Evolutionary conservation across 2,797 vertebrate species (phyloP).

Genomic region (Characodon lateralis): DNA sequence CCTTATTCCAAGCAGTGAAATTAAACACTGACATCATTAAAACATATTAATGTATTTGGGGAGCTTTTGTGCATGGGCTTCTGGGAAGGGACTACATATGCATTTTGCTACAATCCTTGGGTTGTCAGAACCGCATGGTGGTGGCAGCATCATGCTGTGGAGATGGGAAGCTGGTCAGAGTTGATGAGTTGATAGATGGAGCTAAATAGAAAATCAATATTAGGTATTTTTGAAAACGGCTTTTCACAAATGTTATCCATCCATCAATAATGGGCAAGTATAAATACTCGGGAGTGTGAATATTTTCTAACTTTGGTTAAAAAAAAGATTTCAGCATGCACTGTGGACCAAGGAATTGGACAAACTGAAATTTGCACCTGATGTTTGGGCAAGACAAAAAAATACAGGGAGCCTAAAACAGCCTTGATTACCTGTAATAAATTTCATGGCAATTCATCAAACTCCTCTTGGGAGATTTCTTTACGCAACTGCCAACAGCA

Average conservation of each 20-base stretch:
- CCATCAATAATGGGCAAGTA: background rate
- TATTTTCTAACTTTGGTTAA: background rate
- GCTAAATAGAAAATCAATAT: too few relatives aligned
- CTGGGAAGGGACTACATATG: background rate
- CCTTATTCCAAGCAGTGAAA: too few relatives aligned
- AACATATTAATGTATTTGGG: too few relatives aligned
- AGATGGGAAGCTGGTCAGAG: too few relatives aligned
- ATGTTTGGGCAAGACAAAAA: background rate
- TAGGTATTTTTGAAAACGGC: background rate
- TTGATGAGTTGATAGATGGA: background rate
- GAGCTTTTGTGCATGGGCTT: background rate
- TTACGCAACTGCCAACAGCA: background rate
- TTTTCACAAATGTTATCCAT: too few relatives aligned
- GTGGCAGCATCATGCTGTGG: background rate
- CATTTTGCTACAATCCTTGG: too few relatives aligned
- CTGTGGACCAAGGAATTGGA: background rate
- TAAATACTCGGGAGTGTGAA: background rate
- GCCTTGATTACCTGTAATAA: background rate
- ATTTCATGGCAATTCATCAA: conserved; percentile 13
- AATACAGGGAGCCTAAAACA: background rate
- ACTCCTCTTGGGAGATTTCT: background rate
- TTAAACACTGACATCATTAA: too few relatives aligned
- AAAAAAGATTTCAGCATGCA: background rate
- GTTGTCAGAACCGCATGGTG: background rate
- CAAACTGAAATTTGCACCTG: background rate